Evolutionary conservation across 2,888 invertebrate species (phyloP), one percentile per base, ranked within the genome.

Genomic region (Graphium colonna): DNA sequence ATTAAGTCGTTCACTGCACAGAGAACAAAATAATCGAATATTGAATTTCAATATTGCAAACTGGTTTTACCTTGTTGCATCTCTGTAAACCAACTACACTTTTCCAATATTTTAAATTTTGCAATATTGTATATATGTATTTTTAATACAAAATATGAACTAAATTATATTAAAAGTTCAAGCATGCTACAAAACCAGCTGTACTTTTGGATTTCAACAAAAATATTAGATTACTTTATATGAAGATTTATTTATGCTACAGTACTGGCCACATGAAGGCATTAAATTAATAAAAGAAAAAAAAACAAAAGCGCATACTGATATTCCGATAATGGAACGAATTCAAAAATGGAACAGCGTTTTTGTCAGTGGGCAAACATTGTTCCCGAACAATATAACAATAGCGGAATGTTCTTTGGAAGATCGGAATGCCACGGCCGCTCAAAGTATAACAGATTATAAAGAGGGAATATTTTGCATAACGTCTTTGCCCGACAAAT

Each of bases 381-480:
- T 39, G 36, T 52, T 43, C 38, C n/a, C 36, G n/a, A 52, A 39
- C 28, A 17, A 51, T 21, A 45, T 33, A 44, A 26, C 36, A 43
- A 47, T 9, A 38, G 10, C 17, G 43, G 53, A 53, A 53, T 53
- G 38, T 18, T 13, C 36, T 3, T 1, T 17, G 38, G 39, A 48
- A 31, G 48, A 38, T 38, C 17, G 3, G 21, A 42, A 43, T 43
- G 28, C 43, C 38, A 15, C 17, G 36, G 10, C 21, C 16, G 26
- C 31, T 18, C 42, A 42, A 53, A 44, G 48, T 48, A 48, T 53
- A 39, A 39, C 31, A 48, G 53, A 43, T 48, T 53, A 53, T 43
- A 48, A 53, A 44, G 48, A 21, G 17, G 36, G 42, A 52, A 42
- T 53, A 48, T 48, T 52, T 43, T 38, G 13, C 47, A 47, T 48